Base-by-base conservation (phyloP, 2,888 invertebrate species). In the Drosophila cognata region DNA sequence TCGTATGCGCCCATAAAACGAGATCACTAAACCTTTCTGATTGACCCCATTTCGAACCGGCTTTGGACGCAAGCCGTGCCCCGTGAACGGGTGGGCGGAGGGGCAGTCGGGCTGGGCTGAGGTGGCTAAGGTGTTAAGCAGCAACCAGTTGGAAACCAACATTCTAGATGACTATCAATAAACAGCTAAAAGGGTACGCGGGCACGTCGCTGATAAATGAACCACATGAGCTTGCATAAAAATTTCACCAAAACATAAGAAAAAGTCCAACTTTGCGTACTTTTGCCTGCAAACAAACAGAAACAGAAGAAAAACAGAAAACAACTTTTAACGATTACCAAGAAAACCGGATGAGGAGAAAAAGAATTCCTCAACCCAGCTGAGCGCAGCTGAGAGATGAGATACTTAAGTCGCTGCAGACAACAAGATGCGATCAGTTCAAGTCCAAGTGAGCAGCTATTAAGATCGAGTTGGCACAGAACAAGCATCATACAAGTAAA, bases 11-110 rank as follows among this genome's bases (percentile, higher is more conserved):
- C 76, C 69, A 75, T 84, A 76, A 89, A 88, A 87, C 76, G 65
- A 84, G 89, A 85, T 88, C 85, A 84, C 68, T 71, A 88, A 89
- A 89, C 89, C 88, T 88, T 87, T 88, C 83, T 71, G 81, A 88
- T 82, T 89, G 87, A 87, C 87, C 87, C 74, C 88, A 74, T 88
- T 87, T 64, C 48, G 71, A 89, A 89, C 87, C 88, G 88, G 87
- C 86, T 89, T 59, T 62, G 53, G 65, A 62, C 33, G 51, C 41
- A 25, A 31, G 46, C 52, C 38, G 58, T 59, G 29, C 31, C 53
- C 11, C 11, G 5, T 2, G 29, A 53, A 18, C 65, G 62, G 60
- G 56, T 60, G 71, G 71, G 31, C 33, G 64, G 58, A 50, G 38
- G 10, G 21, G 57, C 29, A 41, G 16, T 38, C 56, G 13, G 16